A percentile compares a stretch with the other conserved stretches of the same genome.
phyloP scores from a whole-genome alignment of 2,797 vertebrate species.

The Darevskia mixta region DNA sequence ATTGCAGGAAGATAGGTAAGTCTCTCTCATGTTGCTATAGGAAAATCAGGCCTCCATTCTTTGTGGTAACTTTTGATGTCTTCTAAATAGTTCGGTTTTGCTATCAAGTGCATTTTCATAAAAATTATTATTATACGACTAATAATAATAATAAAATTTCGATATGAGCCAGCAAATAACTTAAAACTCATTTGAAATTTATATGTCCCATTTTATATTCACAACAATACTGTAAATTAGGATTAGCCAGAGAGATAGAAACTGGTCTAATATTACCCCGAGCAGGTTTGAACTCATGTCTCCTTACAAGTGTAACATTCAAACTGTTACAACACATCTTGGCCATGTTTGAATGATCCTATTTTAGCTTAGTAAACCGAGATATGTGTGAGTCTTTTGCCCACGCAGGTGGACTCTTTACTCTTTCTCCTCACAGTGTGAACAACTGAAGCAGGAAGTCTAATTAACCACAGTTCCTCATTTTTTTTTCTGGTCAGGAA shows the following conservation, averaged over 20 bases:
- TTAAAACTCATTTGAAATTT: not conserved
- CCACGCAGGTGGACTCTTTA: no score
- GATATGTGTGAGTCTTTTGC: not conserved
- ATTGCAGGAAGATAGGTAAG: conserved; percentile 24
- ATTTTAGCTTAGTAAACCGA: no score
- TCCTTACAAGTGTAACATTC: not conserved
- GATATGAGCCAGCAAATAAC: not conserved
- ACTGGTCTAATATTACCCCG: not conserved
- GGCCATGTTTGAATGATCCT: not conserved
- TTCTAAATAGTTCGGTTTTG: conserved; percentile 37
- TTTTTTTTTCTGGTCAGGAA: not conserved
- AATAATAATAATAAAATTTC: no score
- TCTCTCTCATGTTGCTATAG: conserved; percentile 42
- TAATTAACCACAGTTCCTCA: not conserved
- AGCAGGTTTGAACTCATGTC: not conserved
- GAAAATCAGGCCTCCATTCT: conserved; percentile 36
- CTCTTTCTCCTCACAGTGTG: not conserved
- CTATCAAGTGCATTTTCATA: conserved; percentile 32
- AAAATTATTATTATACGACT: no score
- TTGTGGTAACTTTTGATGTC: conserved; percentile 42
- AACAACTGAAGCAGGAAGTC: not conserved
- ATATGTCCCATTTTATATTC: not conserved
- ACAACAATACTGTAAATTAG: not conserved
- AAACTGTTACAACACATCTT: not conserved
- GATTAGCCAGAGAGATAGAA: not conserved